A percentile compares a stretch with the other conserved stretches of the same genome.
Evolutionary conservation across 2,113 vertebrate species (phyloP).

Genomic region (Rhynchopsitta pachyrhyncha): DNA sequence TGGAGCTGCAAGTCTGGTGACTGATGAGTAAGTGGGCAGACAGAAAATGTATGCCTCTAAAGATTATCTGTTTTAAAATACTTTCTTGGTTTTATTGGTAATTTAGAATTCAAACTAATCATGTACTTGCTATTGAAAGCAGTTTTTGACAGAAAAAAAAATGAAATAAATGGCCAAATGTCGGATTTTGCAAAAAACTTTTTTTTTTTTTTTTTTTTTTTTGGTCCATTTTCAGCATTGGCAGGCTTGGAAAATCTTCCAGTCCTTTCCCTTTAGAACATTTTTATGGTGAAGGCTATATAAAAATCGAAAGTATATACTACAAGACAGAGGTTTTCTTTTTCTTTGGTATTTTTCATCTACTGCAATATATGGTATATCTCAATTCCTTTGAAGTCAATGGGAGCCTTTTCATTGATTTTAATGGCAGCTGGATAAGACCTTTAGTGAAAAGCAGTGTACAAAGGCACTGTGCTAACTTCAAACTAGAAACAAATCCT

Average conservation of each 20-base stretch:
- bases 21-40: background rate
- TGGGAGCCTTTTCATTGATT: slow-evolving; percentile 57
- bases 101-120: background rate
- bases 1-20: background rate
- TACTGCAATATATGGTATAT: background rate
- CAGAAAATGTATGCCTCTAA: background rate
- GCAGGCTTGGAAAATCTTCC: background rate
- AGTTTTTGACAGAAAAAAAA: background rate
- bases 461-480: slow-evolving; percentile 19
- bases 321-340: slow-evolving; percentile 28
- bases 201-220: background rate
- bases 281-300: background rate
- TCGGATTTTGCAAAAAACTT: background rate
- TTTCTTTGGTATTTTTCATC: slow-evolving; percentile 38
- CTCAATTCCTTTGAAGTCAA: slow-evolving; percentile 51
- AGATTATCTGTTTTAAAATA: background rate
- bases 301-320: slow-evolving; percentile 1
- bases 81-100: background rate
- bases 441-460: slow-evolving; percentile 41
- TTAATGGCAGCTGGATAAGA: slow-evolving; percentile 59
- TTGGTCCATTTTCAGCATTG: background rate
- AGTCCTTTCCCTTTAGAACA: background rate
- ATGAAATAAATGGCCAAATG: background rate
- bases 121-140: background rate
- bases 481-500: slow-evolving; percentile 50